Base-by-base conservation (phyloP, 2,888 invertebrate species). In the Andrena dorsata region DNA sequence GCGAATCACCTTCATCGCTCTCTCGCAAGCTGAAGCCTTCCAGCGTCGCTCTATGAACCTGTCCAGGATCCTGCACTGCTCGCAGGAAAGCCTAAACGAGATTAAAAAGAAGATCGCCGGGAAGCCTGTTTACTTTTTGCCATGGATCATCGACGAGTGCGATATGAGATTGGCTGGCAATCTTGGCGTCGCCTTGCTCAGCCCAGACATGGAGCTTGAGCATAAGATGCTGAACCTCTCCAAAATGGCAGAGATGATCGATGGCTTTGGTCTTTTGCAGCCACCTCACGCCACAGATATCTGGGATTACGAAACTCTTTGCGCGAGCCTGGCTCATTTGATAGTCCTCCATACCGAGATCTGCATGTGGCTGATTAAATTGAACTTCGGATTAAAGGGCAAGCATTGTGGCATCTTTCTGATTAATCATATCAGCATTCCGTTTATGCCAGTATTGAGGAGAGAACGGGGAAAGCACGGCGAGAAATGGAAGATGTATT, bases 381-480 rank as follows among this genome's bases (percentile, higher is more conserved):
- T 90, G 51, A 90, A 90, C 28, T 72, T 80, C 1, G 90, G 88
- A 5, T 56, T 74, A 0, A 6, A 53, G 10, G 28, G 7, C 0
- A 77, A 79, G n/a, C 86, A 90, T 20, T 73, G 58, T 16, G 90
- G 74, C 0, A 70, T 76, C 0, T 90, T 90, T 73, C 70, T 90
- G 20, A 90, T 90, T n/a, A 90, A 90, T 80, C 90, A 90, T 41
- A 84, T 90, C 2, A 90, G 90, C 70, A 72, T 90, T 0, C 90
- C 90, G 5, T 90, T 90, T 28, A 90, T 90, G 90, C 88, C 87
- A 6, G 69, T 80, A 16, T 28, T 90, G n/a, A 82, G 90, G 30
- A 85, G 80, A 23, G 87, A 86, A 20, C 47, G 87, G 10, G 73
- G 79, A 16, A 64, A 30, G 3, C 61, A 76, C 8, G 86, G 87